phyloP scores from a whole-genome alignment of 2,113 vertebrate species.

The Thamnaconus septentrionalis region DNA sequence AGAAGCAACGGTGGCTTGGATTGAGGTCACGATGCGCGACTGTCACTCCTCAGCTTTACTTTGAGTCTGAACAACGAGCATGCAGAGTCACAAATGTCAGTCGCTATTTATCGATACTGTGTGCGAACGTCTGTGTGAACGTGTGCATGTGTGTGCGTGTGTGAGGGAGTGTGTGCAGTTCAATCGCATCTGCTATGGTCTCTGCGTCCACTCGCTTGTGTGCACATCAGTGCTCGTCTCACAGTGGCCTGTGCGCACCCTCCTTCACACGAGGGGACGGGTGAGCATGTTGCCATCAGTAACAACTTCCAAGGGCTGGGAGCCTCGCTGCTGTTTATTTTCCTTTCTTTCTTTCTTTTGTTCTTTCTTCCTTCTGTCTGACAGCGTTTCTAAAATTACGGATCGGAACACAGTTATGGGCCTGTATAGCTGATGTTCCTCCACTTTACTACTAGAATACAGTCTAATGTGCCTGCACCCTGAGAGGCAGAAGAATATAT shows the following conservation, averaged over 20 bases:
- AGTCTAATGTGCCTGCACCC: constrained; percentile 41
- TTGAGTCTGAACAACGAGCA: constrained; percentile 5
- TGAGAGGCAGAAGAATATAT: constrained; percentile 32
- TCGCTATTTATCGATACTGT: neutral
- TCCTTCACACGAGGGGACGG: constrained; percentile 23
- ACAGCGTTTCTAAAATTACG: constrained; percentile 40
- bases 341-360: too few species aligned
- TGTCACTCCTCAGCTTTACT: constrained; percentile 2
- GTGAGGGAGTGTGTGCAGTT: too few species aligned
- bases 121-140: neutral
- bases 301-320: constrained; percentile 51
- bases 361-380: constrained; percentile 20
- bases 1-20: neutral
- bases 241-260: constrained; percentile 24
- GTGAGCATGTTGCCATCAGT: constrained; percentile 46
- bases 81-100: neutral
- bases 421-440: constrained; percentile 34
- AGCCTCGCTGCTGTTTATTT: constrained; percentile 10
- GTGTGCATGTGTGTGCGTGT: too few species aligned
- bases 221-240: constrained; percentile 21
- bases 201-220: constrained; percentile 40
- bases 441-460: constrained; percentile 23
- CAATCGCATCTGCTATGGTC: neutral
- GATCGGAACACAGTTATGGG: constrained; percentile 25
- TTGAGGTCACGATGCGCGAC: neutral